Evolutionary conservation across 2,888 invertebrate genomes (phyloP), one percentile per base, ranked within the genome.

Genomic region (Parochlus steinenii): DNA sequence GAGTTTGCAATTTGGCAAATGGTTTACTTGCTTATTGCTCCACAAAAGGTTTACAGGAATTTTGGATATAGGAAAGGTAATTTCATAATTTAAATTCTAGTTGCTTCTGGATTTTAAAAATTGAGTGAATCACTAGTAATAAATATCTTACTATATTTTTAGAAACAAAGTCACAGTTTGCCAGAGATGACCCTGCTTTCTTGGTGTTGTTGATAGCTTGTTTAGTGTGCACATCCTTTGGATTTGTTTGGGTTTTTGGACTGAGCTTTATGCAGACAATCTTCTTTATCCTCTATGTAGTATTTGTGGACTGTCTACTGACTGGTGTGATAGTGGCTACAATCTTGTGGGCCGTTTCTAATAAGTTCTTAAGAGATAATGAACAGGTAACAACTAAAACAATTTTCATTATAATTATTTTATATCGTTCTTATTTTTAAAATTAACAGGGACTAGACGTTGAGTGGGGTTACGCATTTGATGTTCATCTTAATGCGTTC

Each of bases 1-100:
- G 93, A 98, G 56, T 97, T 92, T 64, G 97, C 97, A 0, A 65
- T 82, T n/a, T 98, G 97, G 97, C 97, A 98, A 68, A 95, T 97
- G 89, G 59, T 93, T 0, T 93, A 93, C 56, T 64, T 98, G 42
- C 85, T 98, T 52, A 69, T 83, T 38, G 70, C 90, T 1, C 97
- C 97, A 11, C 93, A 95, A 52, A 93, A 90, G 69, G 92, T 98
- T 23, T 92, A 92, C 55, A 73, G 92, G 54, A 93, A 95, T 63
- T 95, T 93, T 58, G 83, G 90, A 51, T 93, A 93, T 64, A 76
- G 97, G 55, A 97, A 98, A 73, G 86, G 92, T 87, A 65, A 70
- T 78, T 69, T 40, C 16, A 12, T 41, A 3, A n/a, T 10, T 12
- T 8, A 16, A 29, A 33, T 15, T 12, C 15, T 22, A 16, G 25